A percentile compares a stretch with the other conserved stretches of the same genome.
Evolutionary conservation across 2,113 vertebrate genomes (phyloP).

Genomic region (Notarius lentiginosus): DNA sequence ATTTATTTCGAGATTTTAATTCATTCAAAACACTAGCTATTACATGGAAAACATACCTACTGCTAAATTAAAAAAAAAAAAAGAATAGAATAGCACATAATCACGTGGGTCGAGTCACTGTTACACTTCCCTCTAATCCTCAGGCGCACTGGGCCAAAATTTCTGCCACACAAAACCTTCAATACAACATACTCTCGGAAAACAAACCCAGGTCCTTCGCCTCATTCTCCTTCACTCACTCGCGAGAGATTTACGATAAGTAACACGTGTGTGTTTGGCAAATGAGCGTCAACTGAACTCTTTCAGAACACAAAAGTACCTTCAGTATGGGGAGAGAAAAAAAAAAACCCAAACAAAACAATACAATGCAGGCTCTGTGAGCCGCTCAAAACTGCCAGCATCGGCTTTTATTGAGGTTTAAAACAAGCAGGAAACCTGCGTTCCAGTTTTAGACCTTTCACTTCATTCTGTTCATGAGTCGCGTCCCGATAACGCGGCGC

Average conservation of each 20-base stretch:
- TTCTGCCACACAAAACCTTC: not conserved
- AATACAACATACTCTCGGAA: not conserved
- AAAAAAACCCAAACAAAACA: not conserved
- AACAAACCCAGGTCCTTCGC: not conserved
- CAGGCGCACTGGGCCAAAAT: not conserved
- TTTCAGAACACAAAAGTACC: not conserved
- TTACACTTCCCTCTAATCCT: not conserved
- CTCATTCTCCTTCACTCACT: not conserved
- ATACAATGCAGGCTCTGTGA: slow-evolving; percentile 4
- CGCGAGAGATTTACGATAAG: not conserved
- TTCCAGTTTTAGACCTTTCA: not conserved
- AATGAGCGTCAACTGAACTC: not conserved
- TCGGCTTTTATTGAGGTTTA: not conserved
- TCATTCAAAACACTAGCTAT: not conserved
- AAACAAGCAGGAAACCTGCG: slow-evolving; percentile 7
- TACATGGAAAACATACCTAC: not conserved
- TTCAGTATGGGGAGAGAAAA: not conserved
- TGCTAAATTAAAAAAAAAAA: not conserved
- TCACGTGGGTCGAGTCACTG: not conserved
- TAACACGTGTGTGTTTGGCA: not conserved
- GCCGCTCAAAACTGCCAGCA: not conserved
- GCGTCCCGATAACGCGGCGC: not conserved
- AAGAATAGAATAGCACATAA: not conserved
- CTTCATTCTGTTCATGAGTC: not conserved
- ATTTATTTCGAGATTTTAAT: not conserved